These are phyloP conservation scores for Caradrina clavipalpis DNA, from an alignment of 2,888 invertebrate genomes.

Conservation along the genomic window DNA sequence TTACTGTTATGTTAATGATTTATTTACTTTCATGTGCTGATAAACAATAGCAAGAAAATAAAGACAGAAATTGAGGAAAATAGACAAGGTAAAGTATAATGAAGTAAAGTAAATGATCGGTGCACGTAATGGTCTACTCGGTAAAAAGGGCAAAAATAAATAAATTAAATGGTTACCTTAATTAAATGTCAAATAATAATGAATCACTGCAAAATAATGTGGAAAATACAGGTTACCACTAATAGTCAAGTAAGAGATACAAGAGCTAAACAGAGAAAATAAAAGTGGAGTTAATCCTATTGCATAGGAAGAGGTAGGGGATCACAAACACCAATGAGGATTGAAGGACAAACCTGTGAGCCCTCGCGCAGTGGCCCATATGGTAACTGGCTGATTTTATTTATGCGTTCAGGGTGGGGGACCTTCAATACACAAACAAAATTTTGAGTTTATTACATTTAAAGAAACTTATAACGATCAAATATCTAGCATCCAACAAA, in stretches of 20 bases:
- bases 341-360: conserved; percentile 92
- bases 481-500: conserved; percentile 82
- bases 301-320: conserved; percentile 84
- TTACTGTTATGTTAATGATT: conserved; percentile 68
- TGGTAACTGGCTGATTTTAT: conserved; percentile 92
- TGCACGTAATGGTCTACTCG: conserved; percentile 74
- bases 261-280: conserved; percentile 73
- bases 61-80: conserved; percentile 72
- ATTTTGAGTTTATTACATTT: conserved; percentile 84
- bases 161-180: conserved; percentile 31
- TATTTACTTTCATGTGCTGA: conserved; percentile 90
- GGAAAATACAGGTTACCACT: conserved; percentile 64
- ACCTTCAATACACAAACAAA: conserved; percentile 92
- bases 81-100: conserved; percentile 69
- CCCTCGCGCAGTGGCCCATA: conserved; percentile 93
- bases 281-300: conserved; percentile 74
- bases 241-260: conserved; percentile 73
- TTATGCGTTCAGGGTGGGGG: conserved; percentile 92
- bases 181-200: conserved; percentile 58
- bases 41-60: conserved; percentile 85
- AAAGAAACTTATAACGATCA: conserved; percentile 71
- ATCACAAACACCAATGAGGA: conserved; percentile 90
- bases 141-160: conserved; percentile 38
- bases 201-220: conserved; percentile 78
- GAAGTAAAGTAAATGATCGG: conserved; percentile 76